Evolutionary conservation across 1,140 invertebrate genomes (phyloP).

Genomic region (Doryteuthis pealeii): DNA sequence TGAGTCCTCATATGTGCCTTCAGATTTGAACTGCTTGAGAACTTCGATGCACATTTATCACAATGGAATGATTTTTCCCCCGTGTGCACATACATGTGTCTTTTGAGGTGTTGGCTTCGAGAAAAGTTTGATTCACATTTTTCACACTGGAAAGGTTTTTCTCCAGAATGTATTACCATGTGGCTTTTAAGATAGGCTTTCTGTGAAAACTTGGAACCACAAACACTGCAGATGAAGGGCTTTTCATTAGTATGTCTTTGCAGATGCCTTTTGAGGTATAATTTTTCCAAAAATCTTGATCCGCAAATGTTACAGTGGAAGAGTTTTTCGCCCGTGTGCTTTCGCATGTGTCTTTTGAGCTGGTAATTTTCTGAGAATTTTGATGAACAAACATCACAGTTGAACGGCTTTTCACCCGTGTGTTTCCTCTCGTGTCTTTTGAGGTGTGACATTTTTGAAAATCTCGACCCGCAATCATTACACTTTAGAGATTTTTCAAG

Average conservation of each 20-base stretch:
- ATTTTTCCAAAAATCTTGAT: conserved; percentile 69
- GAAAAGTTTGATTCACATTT: no score
- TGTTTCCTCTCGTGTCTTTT: neutral
- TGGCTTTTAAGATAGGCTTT: neutral
- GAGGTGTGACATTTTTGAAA: no score
- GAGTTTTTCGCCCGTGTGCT: conserved; percentile 83
- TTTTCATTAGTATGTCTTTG: neutral
- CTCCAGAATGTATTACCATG: neutral
- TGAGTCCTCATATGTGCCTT: conserved; percentile 46
- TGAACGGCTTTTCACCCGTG: conserved; percentile 58
- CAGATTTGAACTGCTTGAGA: neutral
- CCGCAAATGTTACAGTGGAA: conserved; percentile 86
- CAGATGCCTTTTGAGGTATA: neutral
- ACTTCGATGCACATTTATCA: neutral
- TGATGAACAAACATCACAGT: conserved; percentile 85
- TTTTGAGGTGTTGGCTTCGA: conserved; percentile 5
- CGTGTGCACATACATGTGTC: conserved; percentile 13
- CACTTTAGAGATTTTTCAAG: no score
- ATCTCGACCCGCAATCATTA: no score
- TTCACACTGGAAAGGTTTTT: conserved; percentile 81
- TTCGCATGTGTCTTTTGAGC: conserved; percentile 72
- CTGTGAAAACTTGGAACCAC: neutral
- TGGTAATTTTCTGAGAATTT: conserved; percentile 76
- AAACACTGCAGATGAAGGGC: neutral
- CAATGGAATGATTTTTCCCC: conserved; percentile 13